These are phyloP conservation scores for Pomatostomus ruficeps DNA, from an alignment of 2,113 vertebrate genomes.

Conservation along the genomic window DNA sequence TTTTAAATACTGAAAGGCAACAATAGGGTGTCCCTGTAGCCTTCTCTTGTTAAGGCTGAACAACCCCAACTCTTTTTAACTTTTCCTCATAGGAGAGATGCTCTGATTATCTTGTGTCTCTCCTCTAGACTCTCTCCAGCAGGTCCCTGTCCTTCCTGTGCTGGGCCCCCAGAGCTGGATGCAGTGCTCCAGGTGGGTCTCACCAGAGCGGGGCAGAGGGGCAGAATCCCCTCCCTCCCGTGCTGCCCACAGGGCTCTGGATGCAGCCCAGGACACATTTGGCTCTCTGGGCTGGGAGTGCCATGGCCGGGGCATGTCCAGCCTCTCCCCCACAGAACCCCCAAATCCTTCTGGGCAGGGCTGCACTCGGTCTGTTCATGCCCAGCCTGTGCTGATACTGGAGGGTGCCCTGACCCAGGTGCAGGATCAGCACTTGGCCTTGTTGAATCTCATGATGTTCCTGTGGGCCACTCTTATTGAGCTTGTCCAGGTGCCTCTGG, in stretches of 20 bases:
- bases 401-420: accelerated
- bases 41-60: neutral
- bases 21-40: neutral
- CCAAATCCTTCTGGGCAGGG: neutral
- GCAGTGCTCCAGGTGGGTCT: neutral
- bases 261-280: neutral
- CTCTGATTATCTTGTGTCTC: neutral
- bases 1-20: neutral
- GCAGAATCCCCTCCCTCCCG: neutral
- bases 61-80: neutral
- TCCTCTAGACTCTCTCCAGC: accelerated
- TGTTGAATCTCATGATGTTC: accelerated
- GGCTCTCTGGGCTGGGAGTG: neutral
- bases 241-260: neutral
- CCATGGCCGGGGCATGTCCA: neutral
- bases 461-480: accelerated
- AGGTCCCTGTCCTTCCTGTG: neutral
- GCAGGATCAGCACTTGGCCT: neutral
- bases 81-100: neutral
- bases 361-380: neutral
- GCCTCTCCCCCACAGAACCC: neutral
- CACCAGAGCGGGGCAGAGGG: neutral
- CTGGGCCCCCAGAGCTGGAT: neutral
- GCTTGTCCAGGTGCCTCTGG: neutral
- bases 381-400: accelerated